phyloP scores from a whole-genome alignment of 2,888 invertebrate genomes.

The Microdon myrmicae region DNA sequence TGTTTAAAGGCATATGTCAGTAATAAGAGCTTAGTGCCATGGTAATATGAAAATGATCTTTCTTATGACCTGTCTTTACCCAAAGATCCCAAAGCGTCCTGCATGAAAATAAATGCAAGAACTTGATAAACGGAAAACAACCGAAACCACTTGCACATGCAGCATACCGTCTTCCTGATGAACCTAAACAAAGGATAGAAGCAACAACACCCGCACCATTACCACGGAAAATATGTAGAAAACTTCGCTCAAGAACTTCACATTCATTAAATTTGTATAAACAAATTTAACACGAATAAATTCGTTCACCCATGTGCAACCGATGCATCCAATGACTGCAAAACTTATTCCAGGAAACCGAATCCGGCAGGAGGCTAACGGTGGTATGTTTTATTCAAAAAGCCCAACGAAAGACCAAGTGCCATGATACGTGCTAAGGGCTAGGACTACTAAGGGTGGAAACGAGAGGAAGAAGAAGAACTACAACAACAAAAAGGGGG shows the following conservation, averaged over 20 bases:
- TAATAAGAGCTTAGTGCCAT: too few species aligned
- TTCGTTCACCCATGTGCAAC: constrained; percentile 51
- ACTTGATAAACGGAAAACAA: too few species aligned
- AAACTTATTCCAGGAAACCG: constrained; percentile 42
- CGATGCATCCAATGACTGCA: constrained; percentile 45
- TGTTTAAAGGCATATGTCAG: too few species aligned
- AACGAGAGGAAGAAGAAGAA: constrained; percentile 1
- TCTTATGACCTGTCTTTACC: too few species aligned
- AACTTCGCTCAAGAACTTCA: constrained; percentile 51
- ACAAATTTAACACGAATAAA: constrained; percentile 62
- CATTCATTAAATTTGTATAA: constrained; percentile 65
- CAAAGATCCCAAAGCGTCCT: too few species aligned
- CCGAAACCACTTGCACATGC: constrained; percentile 7
- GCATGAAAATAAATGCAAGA: too few species aligned
- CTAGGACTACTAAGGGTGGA: neutral
- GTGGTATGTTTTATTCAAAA: constrained; percentile 40
- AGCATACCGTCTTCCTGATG: constrained; percentile 6
- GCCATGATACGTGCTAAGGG: too few species aligned
- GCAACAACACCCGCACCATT: constrained; percentile 23
- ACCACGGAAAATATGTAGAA: constrained; percentile 25
- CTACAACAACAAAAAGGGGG: too few species aligned
- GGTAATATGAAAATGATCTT: too few species aligned
- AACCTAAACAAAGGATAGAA: constrained; percentile 55
- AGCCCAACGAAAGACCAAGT: constrained; percentile 10
- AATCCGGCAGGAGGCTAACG: constrained; percentile 36